Conservation (phyloP, 2,113 vertebrate genomes). For the Malurus cyaneus region DNA sequence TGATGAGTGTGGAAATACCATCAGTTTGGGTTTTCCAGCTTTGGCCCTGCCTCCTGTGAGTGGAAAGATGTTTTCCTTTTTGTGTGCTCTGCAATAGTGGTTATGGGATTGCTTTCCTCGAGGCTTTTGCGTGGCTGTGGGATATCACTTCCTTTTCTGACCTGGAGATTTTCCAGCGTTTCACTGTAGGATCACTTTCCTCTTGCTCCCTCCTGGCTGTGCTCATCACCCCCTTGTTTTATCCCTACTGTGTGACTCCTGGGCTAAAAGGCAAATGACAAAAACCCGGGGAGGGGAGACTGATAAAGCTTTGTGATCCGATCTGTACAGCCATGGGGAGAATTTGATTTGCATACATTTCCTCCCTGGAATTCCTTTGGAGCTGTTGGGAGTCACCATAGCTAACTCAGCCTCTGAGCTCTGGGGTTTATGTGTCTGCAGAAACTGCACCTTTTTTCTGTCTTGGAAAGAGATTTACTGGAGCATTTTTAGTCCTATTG, state of each 20-base stretch:
- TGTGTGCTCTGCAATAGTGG: neutral
- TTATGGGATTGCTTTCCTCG: neutral
- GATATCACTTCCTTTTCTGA: neutral
- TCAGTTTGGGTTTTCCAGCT: neutral
- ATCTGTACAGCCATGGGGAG: neutral
- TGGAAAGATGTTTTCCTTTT: neutral
- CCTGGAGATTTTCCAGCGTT: neutral
- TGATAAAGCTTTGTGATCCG: neutral
- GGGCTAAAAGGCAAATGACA: neutral
- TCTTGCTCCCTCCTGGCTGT: neutral
- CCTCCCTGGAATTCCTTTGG: constrained; percentile 38
- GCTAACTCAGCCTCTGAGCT: neutral
- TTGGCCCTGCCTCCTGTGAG: neutral
- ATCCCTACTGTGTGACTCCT: neutral
- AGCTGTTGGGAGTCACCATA: constrained; percentile 27
- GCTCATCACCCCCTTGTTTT: neutral
- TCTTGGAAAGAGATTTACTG: constrained; percentile 33
- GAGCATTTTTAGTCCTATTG: neutral
- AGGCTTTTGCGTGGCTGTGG: neutral
- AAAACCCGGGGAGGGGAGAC: neutral
- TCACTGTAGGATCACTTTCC: neutral
- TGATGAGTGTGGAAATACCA: neutral
- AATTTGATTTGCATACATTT: constrained; percentile 43
- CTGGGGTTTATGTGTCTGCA: neutral
- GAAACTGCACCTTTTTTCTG: neutral